phyloP scores from a whole-genome alignment of 2,888 invertebrate genomes.

The Pasiphila rectangulata region DNA sequence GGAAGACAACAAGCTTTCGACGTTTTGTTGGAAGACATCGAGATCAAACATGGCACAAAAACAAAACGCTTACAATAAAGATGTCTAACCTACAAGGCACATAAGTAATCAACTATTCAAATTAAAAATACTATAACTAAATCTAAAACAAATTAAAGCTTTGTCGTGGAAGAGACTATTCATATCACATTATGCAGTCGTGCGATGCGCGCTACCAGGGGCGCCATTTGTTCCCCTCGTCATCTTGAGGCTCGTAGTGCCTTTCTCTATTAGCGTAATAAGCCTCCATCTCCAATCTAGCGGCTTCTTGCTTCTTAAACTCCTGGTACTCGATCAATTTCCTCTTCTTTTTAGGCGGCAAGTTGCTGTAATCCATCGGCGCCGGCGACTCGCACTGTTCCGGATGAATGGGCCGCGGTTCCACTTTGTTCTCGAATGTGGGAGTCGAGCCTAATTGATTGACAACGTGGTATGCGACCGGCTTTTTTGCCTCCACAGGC shows the following conservation, averaged over 20 bases:
- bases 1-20: slow-evolving; percentile 43
- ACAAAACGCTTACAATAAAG: slow-evolving; percentile 30
- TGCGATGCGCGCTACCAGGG: slow-evolving; percentile 55
- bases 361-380: slow-evolving; percentile 75
- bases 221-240: slow-evolving; percentile 68
- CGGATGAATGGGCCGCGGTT: slow-evolving; percentile 56
- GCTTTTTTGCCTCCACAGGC: slow-evolving; percentile 46
- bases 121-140: slow-evolving; percentile 39
- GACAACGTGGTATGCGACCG: slow-evolving; percentile 39
- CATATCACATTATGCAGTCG: slow-evolving; percentile 64
- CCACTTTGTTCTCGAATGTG: slow-evolving; percentile 54
- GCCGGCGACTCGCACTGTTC: slow-evolving; percentile 70
- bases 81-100: slow-evolving; percentile 31
- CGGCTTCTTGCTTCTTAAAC: slow-evolving; percentile 77
- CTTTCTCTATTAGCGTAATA: slow-evolving; percentile 64
- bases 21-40: slow-evolving; percentile 64
- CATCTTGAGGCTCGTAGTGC: slow-evolving; percentile 52
- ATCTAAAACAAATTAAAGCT: slow-evolving; percentile 78
- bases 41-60: slow-evolving; percentile 67
- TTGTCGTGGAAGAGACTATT: slow-evolving; percentile 73
- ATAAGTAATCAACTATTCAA: slow-evolving; percentile 24
- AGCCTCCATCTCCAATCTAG: slow-evolving; percentile 66
- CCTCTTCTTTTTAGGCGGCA: slow-evolving; percentile 79
- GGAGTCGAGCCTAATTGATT: slow-evolving; percentile 53
- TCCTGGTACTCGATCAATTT: slow-evolving; percentile 78